These are phyloP conservation scores for Latrodectus geometricus DNA, from an alignment of 1,140 invertebrate genomes.

Conservation along the genomic window DNA sequence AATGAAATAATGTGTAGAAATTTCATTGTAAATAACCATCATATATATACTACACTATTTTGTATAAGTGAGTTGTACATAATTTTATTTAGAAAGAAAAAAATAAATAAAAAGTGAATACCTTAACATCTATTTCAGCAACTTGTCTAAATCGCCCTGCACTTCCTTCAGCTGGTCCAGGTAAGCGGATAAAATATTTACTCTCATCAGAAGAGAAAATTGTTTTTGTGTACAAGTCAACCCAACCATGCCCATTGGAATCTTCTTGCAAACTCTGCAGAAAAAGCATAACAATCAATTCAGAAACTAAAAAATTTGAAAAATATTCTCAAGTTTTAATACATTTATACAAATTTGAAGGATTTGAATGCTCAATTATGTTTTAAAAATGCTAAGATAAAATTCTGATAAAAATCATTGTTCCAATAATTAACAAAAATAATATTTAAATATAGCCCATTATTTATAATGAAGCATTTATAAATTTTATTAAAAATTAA, in stretches of 20 bases:
- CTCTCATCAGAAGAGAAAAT: slow-evolving; percentile 81
- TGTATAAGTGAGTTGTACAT: too few relatives aligned
- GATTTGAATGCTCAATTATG: background rate
- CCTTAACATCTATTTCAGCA: slow-evolving; percentile 73
- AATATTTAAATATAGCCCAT: too few relatives aligned
- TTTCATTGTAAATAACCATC: background rate
- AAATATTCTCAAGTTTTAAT: background rate
- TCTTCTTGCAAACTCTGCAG: slow-evolving; percentile 42
- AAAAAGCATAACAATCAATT: background rate
- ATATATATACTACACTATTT: background rate
- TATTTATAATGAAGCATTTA: too few relatives aligned
- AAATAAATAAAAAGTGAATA: slow-evolving; percentile 1
- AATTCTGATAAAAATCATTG: too few relatives aligned
- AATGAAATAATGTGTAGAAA: background rate
- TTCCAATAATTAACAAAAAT: too few relatives aligned
- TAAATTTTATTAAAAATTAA: too few relatives aligned
- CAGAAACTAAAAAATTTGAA: too few relatives aligned
- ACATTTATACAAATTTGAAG: background rate
- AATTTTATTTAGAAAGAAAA: too few relatives aligned
- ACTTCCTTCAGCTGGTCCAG: slow-evolving; percentile 68
- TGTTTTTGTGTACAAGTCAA: slow-evolving; percentile 84
- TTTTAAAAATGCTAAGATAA: too few relatives aligned
- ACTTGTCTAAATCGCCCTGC: slow-evolving; percentile 87
- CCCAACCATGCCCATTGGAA: slow-evolving; percentile 70
- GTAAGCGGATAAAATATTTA: slow-evolving; percentile 83